Base-by-base conservation (phyloP, 1,140 invertebrate genomes). In the Ctenoplectra terminalis region DNA sequence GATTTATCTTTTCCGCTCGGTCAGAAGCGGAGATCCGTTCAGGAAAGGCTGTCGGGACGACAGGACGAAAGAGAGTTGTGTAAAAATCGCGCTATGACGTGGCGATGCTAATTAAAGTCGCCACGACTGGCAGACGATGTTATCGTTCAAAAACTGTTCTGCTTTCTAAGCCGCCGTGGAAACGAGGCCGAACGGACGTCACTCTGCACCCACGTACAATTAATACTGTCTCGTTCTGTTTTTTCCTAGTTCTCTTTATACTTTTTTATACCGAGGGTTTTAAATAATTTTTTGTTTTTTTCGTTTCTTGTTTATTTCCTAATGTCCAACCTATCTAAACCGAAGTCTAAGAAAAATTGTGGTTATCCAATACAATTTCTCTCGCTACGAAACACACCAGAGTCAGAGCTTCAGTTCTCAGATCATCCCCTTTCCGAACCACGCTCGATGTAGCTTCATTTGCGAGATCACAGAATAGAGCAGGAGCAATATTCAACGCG, bases 111-210 rank as follows among this genome's bases (percentile, higher is more conserved):
- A 52, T 70, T 52, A 70, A 70, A 70, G 31, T 70, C 31, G 67
- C 48, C 67, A 34, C 66, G 66, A n/a, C 48, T 46, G 11, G 66
- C 31, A 70, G 67, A 70, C 67, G 67, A 70, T 70, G 67, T 9
- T 54, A 70, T 70, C 48, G 67, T 23, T 50, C 11, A 70, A 70
- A 70, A 70, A 23, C 48, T 70, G 67, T 70, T 54, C 67, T 54
- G 67, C 67, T 70, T 70, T 70, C 67, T 70, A 70, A 70, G 67
- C 48, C 67, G 6, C 20, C 29, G 40, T 50, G 67, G 48, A 70
- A 70, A 52, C 67, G 31, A 70, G 67, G 67, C 20, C 48, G 23
- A 69, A 31, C 46, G 17, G 26, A 17, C 64, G 64, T 31, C 58
- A 23, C 58, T 61, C 58, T 15, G 48, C 48, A 52, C 48, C 31